Evolutionary conservation across 1,140 invertebrate genomes (phyloP).

Genomic region (Drosophila novamexicana): DNA sequence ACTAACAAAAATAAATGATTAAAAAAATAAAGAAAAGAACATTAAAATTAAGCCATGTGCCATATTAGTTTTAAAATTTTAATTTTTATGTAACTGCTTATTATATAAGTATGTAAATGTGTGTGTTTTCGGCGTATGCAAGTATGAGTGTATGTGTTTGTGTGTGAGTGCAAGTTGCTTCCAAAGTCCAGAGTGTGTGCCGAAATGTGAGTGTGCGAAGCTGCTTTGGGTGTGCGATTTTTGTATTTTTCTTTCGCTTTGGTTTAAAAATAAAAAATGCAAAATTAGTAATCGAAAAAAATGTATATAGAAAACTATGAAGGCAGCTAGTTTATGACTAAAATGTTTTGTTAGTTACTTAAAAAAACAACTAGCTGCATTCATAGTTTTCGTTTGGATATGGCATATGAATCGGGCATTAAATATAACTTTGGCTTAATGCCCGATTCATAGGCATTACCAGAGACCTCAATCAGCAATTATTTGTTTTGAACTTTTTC

Average conservation of each 20-base stretch:
- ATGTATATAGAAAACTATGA: constrained; percentile 44
- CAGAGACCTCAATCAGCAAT: constrained; percentile 53
- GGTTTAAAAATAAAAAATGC: constrained; percentile 66
- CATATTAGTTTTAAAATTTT: constrained; percentile 32
- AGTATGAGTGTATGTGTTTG: constrained; percentile 1
- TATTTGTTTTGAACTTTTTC: constrained; percentile 18
- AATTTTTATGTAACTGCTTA: constrained; percentile 29
- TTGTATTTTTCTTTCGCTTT: constrained; percentile 38
- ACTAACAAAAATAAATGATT: constrained; percentile 28
- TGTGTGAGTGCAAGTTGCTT: constrained; percentile 39
- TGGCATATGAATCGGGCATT: constrained; percentile 12
- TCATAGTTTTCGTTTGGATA: constrained; percentile 40
- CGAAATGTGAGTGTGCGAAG: constrained; percentile 49
- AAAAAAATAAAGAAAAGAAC: constrained; percentile 3
- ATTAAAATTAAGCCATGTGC: constrained; percentile 34
- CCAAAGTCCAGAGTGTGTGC: constrained; percentile 69
- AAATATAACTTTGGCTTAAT: background rate
- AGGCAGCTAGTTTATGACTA: constrained; percentile 26
- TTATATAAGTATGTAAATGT: constrained; percentile 30
- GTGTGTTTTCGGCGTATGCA: constrained; percentile 23
- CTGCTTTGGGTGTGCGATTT: constrained; percentile 42
- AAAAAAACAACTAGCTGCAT: constrained; percentile 29
- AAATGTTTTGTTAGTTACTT: constrained; percentile 10
- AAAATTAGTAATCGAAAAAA: constrained; percentile 65
- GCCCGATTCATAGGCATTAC: background rate